Base-by-base conservation (phyloP, 2,797 vertebrate species). In the Aphelocoma californica region DNA sequence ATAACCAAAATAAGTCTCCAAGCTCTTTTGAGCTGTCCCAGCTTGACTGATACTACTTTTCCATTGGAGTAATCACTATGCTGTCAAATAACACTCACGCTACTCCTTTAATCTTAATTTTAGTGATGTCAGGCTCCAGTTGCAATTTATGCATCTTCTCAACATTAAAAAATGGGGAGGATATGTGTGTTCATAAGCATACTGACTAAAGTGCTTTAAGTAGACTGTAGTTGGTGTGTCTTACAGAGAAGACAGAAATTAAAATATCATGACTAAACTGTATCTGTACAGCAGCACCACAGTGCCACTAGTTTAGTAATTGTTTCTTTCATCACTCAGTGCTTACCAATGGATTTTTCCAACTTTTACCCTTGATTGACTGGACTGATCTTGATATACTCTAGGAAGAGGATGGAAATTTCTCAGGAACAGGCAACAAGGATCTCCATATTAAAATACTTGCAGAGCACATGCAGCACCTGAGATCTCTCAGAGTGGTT, bases 91-190 rank as follows among this genome's bases (percentile, higher is more conserved):
- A 36, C 36, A 47, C 31, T 88, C 38, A n/a, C 14, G 32, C 56
- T 61, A 67, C 11, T 66, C 14, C 36, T 81, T 93, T 62, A 51
- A 40, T 88, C 58, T 82, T 81, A 61, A 70, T 91, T 93, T 87
- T 78, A 72, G 73, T 57, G 34, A 50, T 64, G 34, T 71, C 32
- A 61, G 32, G 2, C 13, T 65, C 53, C 66, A 54, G n/a, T 80
- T 85, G 19, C 18, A 60, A 66, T 75, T 66, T 73, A 24, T 81
- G 18, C 12, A 44, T 72, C 38, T 65, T 79, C 42, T 57, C 34
- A 72, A 17, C 31, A 19, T 48, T 69, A 65, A 72, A 78, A 77
- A 64, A 21, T 32, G 7, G 28, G 24, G 8, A 44, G 16, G 18
- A 42, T 8, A 1, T 26, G 14, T 10, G 18, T 42, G 24, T 51